Evolutionary conservation across 1,140 invertebrate genomes (phyloP).

Genomic region (Heliconius himera): DNA sequence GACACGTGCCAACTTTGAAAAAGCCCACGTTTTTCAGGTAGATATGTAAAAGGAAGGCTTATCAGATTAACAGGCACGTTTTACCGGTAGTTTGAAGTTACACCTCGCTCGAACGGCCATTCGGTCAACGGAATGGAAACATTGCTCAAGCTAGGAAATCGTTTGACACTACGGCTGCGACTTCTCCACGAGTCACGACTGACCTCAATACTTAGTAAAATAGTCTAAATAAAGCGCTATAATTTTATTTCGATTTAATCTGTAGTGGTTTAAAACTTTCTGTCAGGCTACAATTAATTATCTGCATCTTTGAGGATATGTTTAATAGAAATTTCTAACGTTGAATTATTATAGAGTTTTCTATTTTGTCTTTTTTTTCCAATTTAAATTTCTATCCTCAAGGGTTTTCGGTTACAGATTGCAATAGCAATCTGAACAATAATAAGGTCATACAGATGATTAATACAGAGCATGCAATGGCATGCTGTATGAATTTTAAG

Average conservation of each 20-base stretch:
- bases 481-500: too few relatives aligned
- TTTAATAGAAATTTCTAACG: too few relatives aligned
- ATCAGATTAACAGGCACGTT: conserved; percentile 10
- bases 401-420: too few relatives aligned
- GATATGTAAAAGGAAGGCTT: not conserved
- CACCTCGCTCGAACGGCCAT: not conserved
- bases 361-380: too few relatives aligned
- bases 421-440: too few relatives aligned
- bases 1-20: not conserved
- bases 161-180: not conserved
- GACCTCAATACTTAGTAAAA: not conserved
- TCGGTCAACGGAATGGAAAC: conserved; percentile 8
- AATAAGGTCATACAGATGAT: too few relatives aligned
- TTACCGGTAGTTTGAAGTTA: conserved; percentile 7
- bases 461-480: too few relatives aligned
- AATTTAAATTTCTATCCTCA: too few relatives aligned
- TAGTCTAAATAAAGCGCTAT: not conserved
- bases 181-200: conserved; percentile 4
- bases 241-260: not conserved
- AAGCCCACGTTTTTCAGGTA: not conserved
- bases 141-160: conserved; percentile 6
- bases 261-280: not conserved
- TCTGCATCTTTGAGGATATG: too few relatives aligned
- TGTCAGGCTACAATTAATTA: too few relatives aligned
- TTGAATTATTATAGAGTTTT: too few relatives aligned